Conservation (phyloP, 2,888 invertebrate species). For the Galerucella calmariensis region DNA sequence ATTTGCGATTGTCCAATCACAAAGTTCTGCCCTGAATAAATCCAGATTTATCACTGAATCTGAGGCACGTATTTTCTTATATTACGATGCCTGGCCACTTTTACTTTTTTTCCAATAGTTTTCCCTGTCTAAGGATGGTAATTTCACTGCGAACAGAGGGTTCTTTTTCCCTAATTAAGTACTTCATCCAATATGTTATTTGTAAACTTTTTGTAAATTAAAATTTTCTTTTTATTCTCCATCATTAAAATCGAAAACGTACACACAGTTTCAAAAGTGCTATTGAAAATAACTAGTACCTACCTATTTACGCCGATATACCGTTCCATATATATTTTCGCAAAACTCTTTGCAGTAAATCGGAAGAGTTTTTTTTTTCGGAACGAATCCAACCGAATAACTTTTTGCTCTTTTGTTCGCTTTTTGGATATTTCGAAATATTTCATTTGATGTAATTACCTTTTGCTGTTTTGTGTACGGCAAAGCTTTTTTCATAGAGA, state of each 20-base stretch:
- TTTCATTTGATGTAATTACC: conserved; percentile 22
- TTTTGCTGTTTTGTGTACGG: conserved; percentile 3
- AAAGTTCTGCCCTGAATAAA: background rate
- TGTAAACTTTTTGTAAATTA: background rate
- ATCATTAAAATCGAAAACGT: background rate
- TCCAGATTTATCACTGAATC: background rate
- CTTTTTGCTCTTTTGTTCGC: background rate
- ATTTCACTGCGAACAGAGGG: conserved; percentile 49
- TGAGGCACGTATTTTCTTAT: conserved; percentile 3
- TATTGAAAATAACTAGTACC: background rate
- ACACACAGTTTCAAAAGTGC: background rate
- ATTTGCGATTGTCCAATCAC: background rate
- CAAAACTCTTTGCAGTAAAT: background rate
- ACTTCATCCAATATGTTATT: background rate
- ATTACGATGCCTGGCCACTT: conserved; percentile 49
- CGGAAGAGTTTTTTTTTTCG: background rate
- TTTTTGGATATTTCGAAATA: conserved; percentile 12
- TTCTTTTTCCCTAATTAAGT: conserved; percentile 7
- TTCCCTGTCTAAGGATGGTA: conserved; percentile 60
- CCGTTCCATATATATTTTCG: background rate
- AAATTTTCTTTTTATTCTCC: background rate
- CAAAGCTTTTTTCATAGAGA: background rate
- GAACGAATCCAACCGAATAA: conserved; percentile 4
- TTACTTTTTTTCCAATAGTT: conserved; percentile 54
- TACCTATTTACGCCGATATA: background rate